These are phyloP conservation scores for Sceloporus tristichus DNA, from an alignment of 2,113 vertebrate species.

Conservation along the genomic window DNA sequence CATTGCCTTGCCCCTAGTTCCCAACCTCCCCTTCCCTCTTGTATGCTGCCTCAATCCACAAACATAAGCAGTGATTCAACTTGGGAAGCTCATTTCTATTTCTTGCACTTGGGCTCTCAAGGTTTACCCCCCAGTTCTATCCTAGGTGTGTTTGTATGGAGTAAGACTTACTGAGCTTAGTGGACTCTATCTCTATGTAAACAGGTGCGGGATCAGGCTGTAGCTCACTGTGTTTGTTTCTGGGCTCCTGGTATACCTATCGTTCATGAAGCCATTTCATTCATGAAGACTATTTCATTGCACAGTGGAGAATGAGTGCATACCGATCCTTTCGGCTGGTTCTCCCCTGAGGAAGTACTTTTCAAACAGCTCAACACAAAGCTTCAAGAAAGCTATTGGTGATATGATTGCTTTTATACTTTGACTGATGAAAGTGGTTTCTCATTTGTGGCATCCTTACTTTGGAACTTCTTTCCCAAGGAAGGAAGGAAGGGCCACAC, in stretches of 20 bases:
- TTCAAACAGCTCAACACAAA: background rate
- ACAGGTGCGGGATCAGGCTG: background rate
- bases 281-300: background rate
- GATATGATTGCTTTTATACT: slow-evolving; percentile 2
- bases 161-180: background rate
- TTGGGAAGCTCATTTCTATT: too few relatives aligned
- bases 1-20: background rate
- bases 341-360: slow-evolving; percentile 47
- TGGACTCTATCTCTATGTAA: too few relatives aligned
- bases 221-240: slow-evolving; percentile 36
- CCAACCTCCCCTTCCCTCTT: too few relatives aligned
- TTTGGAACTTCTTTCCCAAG: background rate
- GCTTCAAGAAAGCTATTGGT: background rate
- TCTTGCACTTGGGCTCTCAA: too few relatives aligned
- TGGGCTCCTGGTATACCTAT: background rate
- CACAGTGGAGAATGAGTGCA: slow-evolving; percentile 22
- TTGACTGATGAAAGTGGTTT: background rate
- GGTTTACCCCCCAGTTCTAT: too few relatives aligned
- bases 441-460: background rate
- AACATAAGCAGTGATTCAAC: too few relatives aligned
- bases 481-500: background rate
- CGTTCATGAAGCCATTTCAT: background rate
- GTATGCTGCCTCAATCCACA: too few relatives aligned
- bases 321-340: slow-evolving; percentile 49
- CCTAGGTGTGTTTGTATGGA: too few relatives aligned